Conservation (phyloP, 2,888 invertebrate genomes). For the Rhagonycha lutea region DNA sequence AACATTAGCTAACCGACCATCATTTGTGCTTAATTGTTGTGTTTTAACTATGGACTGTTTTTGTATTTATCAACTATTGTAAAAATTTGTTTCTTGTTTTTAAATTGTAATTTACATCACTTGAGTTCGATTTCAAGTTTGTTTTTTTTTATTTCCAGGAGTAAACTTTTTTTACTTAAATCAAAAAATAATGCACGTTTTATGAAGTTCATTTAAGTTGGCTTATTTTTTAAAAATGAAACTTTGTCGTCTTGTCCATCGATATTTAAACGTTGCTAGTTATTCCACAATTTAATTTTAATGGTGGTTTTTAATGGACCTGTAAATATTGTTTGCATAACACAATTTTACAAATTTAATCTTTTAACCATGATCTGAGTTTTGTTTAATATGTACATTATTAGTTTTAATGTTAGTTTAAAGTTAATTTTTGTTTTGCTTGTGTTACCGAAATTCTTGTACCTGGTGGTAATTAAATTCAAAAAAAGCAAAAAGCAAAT, state of each 20-base stretch:
- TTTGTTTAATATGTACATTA: not conserved
- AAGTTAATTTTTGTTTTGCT: not conserved
- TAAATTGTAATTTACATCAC: not conserved
- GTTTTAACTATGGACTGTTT: slow-evolving; percentile 24
- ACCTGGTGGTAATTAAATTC: not conserved
- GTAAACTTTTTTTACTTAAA: not conserved
- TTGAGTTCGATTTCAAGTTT: slow-evolving; percentile 11
- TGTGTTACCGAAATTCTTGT: not conserved
- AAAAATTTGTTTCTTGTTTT: slow-evolving; percentile 5
- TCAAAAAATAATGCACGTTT: not conserved
- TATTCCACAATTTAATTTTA: slow-evolving; percentile 16
- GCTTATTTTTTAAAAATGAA: not conserved
- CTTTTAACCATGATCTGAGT: not conserved
- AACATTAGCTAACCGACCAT: slow-evolving; percentile 42
- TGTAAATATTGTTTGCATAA: not conserved
- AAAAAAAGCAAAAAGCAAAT: not conserved
- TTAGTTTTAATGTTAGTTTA: not conserved
- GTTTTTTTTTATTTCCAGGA: slow-evolving; percentile 18
- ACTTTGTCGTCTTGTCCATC: not conserved
- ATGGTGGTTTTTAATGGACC: not conserved
- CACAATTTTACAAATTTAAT: not conserved
- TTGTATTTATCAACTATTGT: slow-evolving; percentile 21
- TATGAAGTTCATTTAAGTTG: not conserved
- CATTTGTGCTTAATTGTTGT: slow-evolving; percentile 5
- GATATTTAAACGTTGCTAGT: slow-evolving; percentile 1